Conservation (phyloP, 2,113 vertebrate species). For the Gasterosteus aculeatus region DNA sequence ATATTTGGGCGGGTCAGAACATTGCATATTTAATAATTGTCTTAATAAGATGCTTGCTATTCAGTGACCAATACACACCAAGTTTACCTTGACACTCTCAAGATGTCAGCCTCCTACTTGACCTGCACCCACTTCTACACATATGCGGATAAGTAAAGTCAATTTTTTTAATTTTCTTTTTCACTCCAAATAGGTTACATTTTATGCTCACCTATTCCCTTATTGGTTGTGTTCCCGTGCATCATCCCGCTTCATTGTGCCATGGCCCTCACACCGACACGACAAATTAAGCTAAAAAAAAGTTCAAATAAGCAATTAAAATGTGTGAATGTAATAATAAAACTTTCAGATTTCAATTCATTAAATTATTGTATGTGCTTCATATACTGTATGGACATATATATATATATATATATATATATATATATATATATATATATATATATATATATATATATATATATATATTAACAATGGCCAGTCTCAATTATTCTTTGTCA, state of each 20-base stretch:
- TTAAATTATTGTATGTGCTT: not conserved
- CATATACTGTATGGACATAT: not conserved
- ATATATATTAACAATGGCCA: not conserved
- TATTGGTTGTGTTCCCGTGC: constrained; percentile 26
- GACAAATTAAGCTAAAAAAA: constrained; percentile 7
- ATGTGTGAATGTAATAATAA: constrained; percentile 22
- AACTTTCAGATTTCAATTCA: no score
- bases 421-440: no score
- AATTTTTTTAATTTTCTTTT: constrained; percentile 37
- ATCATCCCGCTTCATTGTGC: constrained; percentile 31
- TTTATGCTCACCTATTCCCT: constrained; percentile 8
- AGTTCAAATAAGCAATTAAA: constrained; percentile 51
- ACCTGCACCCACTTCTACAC: constrained; percentile 24
- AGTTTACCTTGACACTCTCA: constrained; percentile 53
- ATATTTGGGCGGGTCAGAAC: constrained; percentile 14
- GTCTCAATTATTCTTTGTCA: not conserved
- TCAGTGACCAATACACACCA: constrained; percentile 47
- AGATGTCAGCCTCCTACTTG: constrained; percentile 26
- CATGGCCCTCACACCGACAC: constrained; percentile 35
- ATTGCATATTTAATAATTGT: constrained; percentile 43
- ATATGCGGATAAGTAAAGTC: constrained; percentile 13
- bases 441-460: not conserved
- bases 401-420: not conserved
- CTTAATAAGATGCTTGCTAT: constrained; percentile 51
- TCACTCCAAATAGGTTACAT: constrained; percentile 22